Evolutionary conservation across 2,888 invertebrate species (phyloP).

Genomic region (Willowsia nigromaculata): DNA sequence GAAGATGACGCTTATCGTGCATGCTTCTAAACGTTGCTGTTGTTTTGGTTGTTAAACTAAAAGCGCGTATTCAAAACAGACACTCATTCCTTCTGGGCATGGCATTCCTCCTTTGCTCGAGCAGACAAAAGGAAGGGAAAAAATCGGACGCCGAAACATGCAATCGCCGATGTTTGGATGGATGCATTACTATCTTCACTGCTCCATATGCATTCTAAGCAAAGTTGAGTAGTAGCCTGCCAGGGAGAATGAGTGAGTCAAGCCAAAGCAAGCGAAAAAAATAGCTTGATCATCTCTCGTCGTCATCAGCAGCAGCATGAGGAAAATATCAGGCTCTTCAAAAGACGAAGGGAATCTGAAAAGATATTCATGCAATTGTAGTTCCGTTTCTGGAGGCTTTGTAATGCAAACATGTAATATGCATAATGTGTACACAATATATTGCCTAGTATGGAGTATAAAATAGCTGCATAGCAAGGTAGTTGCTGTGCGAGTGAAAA

Average conservation of each 20-base stretch:
- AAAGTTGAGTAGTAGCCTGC: background rate
- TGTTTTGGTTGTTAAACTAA: conserved; percentile 12
- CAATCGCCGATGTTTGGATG: conserved; percentile 28
- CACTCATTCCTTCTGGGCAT: conserved; percentile 70
- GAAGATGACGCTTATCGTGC: background rate
- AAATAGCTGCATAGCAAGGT: background rate
- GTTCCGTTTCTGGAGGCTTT: conserved; percentile 55
- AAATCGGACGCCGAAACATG: conserved; percentile 42
- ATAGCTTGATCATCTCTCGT: background rate
- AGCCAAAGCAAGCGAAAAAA: background rate
- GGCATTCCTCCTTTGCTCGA: conserved; percentile 48
- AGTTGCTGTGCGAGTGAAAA: background rate
- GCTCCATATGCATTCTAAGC: conserved; percentile 44
- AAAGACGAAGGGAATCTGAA: background rate
- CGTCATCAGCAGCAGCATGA: background rate
- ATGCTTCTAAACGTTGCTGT: conserved; percentile 12
- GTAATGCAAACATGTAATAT: conserved; percentile 34
- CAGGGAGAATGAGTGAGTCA: background rate
- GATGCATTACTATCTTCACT: conserved; percentile 3
- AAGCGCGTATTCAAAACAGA: conserved; percentile 49
- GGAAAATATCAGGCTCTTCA: background rate
- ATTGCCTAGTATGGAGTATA: background rate
- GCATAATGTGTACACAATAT: conserved; percentile 9
- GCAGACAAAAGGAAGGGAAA: conserved; percentile 30
- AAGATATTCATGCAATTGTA: background rate